Evolutionary conservation across 2,888 invertebrate species (phyloP).

Genomic region (Hemistola chrysoprasaria): DNA sequence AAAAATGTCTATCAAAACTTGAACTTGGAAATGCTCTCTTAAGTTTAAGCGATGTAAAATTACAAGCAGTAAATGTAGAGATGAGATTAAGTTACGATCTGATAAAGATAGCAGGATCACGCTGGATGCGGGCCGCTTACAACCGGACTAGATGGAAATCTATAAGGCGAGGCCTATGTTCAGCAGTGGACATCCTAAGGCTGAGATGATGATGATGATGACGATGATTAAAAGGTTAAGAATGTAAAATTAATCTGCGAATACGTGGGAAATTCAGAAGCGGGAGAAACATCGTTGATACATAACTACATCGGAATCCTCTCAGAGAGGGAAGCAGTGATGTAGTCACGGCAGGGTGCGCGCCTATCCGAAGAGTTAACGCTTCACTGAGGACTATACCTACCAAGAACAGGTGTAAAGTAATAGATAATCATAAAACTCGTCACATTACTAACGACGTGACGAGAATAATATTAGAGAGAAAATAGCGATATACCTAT

Average conservation of each 20-base stretch:
- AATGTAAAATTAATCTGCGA: constrained; percentile 26
- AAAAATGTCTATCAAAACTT: constrained; percentile 15
- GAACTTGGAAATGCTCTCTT: constrained; percentile 18
- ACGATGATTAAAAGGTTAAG: too few species aligned
- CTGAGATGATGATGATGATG: too few species aligned
- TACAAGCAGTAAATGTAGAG: constrained; percentile 28
- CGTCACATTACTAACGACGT: constrained; percentile 19
- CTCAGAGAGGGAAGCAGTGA: constrained; percentile 42
- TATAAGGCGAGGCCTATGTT: too few species aligned
- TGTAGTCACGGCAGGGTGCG: constrained; percentile 37
- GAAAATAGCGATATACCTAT: too few species aligned
- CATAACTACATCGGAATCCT: constrained; percentile 26
- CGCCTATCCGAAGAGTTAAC: constrained; percentile 33
- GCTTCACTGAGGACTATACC: constrained; percentile 28
- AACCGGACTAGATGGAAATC: too few species aligned
- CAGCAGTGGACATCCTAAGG: too few species aligned
- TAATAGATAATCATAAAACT: constrained; percentile 14
- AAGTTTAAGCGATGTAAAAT: constrained; percentile 23
- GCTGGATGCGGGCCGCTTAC: too few species aligned
- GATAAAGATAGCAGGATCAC: too few species aligned
- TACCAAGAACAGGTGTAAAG: constrained; percentile 18
- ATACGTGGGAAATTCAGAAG: constrained; percentile 23
- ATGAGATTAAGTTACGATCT: constrained; percentile 25
- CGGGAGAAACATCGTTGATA: constrained; percentile 21
- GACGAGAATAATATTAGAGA: too few species aligned